Conservation (phyloP, 2,113 vertebrate genomes). For the Genyomyrus donnyi region DNA sequence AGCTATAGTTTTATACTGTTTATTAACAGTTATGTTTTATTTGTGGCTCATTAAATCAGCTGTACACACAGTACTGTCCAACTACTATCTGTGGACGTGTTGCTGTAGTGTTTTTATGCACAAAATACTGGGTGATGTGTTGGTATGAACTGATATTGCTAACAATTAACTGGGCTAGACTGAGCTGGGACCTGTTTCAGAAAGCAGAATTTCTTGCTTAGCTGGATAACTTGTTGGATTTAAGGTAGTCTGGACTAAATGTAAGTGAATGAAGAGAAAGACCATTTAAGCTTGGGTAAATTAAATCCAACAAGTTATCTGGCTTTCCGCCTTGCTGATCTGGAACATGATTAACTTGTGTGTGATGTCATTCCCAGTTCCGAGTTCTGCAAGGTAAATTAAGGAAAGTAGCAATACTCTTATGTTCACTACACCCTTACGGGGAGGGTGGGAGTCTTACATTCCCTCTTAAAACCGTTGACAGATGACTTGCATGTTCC, state of each 20-base stretch:
- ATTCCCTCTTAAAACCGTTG: neutral
- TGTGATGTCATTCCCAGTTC: neutral
- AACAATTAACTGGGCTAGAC: neutral
- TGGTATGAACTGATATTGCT: neutral
- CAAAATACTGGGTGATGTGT: neutral
- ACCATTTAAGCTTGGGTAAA: neutral
- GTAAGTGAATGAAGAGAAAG: neutral
- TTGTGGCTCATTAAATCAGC: no score
- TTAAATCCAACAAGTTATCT: neutral
- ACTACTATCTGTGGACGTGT: neutral
- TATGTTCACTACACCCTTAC: neutral
- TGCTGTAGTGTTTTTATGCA: neutral
- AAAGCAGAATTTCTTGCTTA: neutral
- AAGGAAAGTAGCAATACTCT: neutral
- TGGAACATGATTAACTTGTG: neutral
- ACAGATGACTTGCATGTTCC: neutral
- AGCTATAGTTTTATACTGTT: no score
- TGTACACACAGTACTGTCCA: no score
- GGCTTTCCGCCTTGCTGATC: neutral
- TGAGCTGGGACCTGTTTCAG: neutral
- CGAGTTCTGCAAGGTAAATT: neutral
- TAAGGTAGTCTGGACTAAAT: neutral
- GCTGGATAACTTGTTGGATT: neutral
- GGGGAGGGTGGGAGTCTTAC: neutral
- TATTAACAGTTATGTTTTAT: no score